Percentiles rank a stretch among this genome's conserved stretches.
These are phyloP conservation scores for Sphecodes monilicornis DNA, from an alignment of 2,888 invertebrate species.

Conservation along the genomic window DNA sequence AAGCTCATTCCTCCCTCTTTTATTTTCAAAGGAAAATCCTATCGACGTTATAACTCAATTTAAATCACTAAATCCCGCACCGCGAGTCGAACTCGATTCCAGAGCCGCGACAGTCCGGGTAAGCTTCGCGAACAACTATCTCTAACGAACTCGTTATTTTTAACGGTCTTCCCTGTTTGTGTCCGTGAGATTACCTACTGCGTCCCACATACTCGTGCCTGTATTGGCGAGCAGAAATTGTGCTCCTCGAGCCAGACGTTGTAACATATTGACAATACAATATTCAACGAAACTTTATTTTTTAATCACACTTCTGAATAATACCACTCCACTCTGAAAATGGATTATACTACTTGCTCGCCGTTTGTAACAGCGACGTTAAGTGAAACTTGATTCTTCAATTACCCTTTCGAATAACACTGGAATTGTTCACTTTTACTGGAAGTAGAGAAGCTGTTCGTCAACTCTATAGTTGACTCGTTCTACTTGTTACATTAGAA, in stretches of 20 bases:
- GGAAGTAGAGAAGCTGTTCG: too few species aligned
- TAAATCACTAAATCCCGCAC: constrained; percentile 55
- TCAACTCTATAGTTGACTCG: too few species aligned
- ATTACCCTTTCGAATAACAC: too few species aligned
- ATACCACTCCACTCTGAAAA: not conserved
- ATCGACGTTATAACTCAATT: constrained; percentile 54
- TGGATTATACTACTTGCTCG: not conserved
- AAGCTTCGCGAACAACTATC: constrained; percentile 52
- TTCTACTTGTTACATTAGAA: too few species aligned
- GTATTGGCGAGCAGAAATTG: too few species aligned
- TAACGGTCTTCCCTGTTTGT: constrained; percentile 44
- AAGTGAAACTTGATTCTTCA: too few species aligned
- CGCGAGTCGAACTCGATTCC: constrained; percentile 56
- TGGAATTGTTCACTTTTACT: too few species aligned
- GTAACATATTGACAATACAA: not conserved
- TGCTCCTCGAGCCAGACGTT: not conserved
- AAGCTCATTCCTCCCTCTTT: not conserved
- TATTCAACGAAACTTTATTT: not conserved
- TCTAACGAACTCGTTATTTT: constrained; percentile 67
- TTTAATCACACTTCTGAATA: not conserved
- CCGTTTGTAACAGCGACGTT: too few species aligned
- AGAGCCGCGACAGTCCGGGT: constrained; percentile 45
- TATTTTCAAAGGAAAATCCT: constrained; percentile 39
- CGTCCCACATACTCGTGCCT: not conserved
- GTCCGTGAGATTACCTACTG: not conserved